Evolutionary conservation across 2,888 invertebrate genomes (phyloP), one percentile per base, ranked within the genome.

Genomic region (Lasioglossum malachurum): DNA sequence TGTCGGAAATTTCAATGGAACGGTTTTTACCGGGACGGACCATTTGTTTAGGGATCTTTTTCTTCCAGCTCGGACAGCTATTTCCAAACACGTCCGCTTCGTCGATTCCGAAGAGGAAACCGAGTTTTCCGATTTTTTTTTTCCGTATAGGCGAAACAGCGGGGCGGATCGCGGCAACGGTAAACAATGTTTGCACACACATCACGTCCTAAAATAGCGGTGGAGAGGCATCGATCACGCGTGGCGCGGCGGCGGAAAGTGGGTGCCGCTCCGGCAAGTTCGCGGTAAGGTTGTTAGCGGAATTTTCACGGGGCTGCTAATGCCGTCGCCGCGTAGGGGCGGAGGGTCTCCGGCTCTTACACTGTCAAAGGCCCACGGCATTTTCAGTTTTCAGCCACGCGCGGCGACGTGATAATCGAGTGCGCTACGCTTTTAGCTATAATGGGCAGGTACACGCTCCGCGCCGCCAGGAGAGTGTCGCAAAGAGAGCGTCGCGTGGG

Each of bases 381-480:
- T 94, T 94, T 94, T 94, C 91, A 94, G 93, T 94, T 94, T 94
- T 93, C 93, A 93, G 92, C 93, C 91, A 93, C 92, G 91, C 93
- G 90, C 93, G 92, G 91, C 93, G 93, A 93, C 93, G 94, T 93
- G 94, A 95, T 95, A 94, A 95, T 95, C 94, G 94, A 94, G 94
- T 94, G 93, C 94, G 94, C 94, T 94, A 93, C 94, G 95, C 94
- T 95, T 94, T 95, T 94, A 95, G 94, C 93, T 93, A 93, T 95
- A 95, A 95, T 94, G 95, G 95, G 93, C 94, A 94, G 94, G 94
- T 94, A 93, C 93, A 93, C 93, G 67, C 67, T 12, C 69, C 38
- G 94, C 92, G 93, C 93, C 93, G 93, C 91, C 93, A 93, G 92
- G 90, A 91, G 60, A 89, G 60, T 78, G 78, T 75, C 60, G 84